Base-by-base conservation (phyloP, 2,113 vertebrate genomes). In the Nerophis ophidion region DNA sequence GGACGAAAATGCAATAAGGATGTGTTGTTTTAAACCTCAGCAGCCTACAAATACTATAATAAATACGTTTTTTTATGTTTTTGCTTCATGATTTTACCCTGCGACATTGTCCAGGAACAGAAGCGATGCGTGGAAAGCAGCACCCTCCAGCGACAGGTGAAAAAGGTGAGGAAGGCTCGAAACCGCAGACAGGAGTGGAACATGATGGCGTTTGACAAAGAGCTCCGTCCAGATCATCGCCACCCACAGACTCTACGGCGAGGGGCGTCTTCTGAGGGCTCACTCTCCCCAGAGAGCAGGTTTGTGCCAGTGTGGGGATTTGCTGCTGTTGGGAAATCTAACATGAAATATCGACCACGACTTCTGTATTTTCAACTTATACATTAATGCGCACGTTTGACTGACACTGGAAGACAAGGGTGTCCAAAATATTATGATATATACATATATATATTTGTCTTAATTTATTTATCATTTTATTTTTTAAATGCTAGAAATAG, bases 181-280 rank as follows among this genome's bases (percentile, higher is more conserved):
- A 97, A 95, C 92, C 94, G 96, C 80, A 91, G 93, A 64, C 94
- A 97, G 61, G 93, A 97, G 75, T 98, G 95, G 96, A 97, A 92
- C 88, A 92, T 95, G 90, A 96, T 98, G 94, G 94, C 94, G 0
- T 93, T 94, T 74, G 95, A 99, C 89, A 97, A 95, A 84, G 95
- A 99, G 86, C 93, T 97, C 67, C 93, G 95, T 72, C 94, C 95
- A 48, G 94, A 97, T 86, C 90, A 91, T 88, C 91, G 85, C 70
- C 91, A 93, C 76, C 91, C 94, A 67, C 92, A 95, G 75, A 92
- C 84, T 75, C 85, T 93, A 58, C 90, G 88, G 75, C 90, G 91
- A 36, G 93, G 91, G 74, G 91, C 89, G 0, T 93, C 94, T 10
- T 98, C 95, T 56, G 95, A 97, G 81, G 93, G 93, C 80, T 95